These are phyloP conservation scores for Chironomus striatipennis DNA, from an alignment of 1,140 invertebrate genomes.

Conservation along the genomic window DNA sequence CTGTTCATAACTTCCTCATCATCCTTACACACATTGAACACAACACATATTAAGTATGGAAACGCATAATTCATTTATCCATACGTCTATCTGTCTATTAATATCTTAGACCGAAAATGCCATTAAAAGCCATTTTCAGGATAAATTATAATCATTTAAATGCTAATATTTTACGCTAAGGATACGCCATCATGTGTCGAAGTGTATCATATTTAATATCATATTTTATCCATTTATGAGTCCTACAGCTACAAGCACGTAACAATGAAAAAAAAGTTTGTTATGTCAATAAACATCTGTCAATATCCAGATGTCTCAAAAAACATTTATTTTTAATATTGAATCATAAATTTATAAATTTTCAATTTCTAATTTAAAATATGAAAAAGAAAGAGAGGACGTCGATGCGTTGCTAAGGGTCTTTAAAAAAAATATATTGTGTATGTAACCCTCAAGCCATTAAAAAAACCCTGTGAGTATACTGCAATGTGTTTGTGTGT, in stretches of 20 bases:
- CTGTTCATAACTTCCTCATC: no score
- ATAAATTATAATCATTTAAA: conserved; percentile 20
- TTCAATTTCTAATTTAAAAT: not conserved
- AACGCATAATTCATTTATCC: no score
- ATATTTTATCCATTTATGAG: conserved; percentile 2
- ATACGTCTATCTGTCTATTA: no score
- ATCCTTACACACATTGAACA: no score
- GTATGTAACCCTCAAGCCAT: not conserved
- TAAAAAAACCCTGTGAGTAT: not conserved
- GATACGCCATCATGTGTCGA: conserved; percentile 19
- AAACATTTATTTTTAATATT: conserved; percentile 10
- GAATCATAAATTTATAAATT: conserved; percentile 10
- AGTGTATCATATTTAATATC: not conserved
- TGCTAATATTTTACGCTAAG: conserved; percentile 18
- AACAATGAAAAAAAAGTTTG: not conserved
- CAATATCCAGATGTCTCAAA: conserved; percentile 17
- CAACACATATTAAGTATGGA: no score
- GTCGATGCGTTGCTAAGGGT: not conserved
- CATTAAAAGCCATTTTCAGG: not conserved
- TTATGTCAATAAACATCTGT: conserved; percentile 20
- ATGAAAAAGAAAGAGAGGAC: no score
- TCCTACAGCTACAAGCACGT: not conserved
- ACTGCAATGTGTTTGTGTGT: not conserved
- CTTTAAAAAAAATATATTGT: not conserved
- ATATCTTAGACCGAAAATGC: not conserved